Evolutionary conservation across 2,888 invertebrate genomes (phyloP).

Genomic region (Vandiemenella viatica): DNA sequence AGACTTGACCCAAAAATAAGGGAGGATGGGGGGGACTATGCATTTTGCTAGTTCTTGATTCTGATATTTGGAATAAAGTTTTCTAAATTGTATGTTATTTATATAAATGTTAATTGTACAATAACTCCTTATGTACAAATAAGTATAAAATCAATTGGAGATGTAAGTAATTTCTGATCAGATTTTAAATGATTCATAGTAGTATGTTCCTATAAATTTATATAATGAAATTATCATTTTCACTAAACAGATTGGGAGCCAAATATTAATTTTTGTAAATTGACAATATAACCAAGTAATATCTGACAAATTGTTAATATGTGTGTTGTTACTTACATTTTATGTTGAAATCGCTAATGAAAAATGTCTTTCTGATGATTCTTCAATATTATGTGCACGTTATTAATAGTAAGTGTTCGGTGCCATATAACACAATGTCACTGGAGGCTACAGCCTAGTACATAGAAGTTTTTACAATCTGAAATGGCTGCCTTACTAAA

Average conservation of each 20-base stretch:
- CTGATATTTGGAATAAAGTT: too few species aligned
- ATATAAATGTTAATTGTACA: not conserved
- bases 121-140: not conserved
- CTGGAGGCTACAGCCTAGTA: too few species aligned
- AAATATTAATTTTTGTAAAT: not conserved
- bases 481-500: too few species aligned
- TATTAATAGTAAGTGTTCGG: not conserved
- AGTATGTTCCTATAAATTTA: not conserved
- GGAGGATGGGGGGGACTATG: too few species aligned
- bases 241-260: not conserved
- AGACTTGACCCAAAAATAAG: not conserved
- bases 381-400: not conserved
- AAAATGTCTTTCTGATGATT: not conserved
- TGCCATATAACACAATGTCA: not conserved
- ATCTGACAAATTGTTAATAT: not conserved
- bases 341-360: not conserved
- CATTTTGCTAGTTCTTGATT: too few species aligned
- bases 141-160: not conserved
- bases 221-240: not conserved
- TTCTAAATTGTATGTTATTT: not conserved
- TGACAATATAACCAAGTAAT: not conserved
- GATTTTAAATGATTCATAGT: not conserved
- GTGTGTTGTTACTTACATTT: not conserved
- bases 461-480: too few species aligned
- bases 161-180: not conserved